phyloP scores from a whole-genome alignment of 2,113 vertebrate species.

The Litocranius walleri region DNA sequence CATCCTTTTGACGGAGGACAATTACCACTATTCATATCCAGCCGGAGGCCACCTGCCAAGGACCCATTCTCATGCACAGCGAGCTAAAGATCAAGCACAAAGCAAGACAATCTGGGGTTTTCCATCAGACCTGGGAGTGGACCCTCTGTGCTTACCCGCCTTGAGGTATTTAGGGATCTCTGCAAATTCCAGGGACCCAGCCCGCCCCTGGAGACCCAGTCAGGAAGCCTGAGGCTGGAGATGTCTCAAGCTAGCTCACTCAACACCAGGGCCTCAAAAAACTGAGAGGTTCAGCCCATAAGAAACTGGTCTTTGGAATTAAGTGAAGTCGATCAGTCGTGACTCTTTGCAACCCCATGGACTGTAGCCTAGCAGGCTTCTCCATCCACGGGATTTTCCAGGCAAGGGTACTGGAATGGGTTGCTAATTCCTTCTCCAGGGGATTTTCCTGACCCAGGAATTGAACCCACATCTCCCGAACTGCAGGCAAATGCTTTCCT shows the following conservation, averaged over 20 bases:
- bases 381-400: too few species aligned
- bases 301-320: not conserved
- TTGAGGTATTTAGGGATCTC: not conserved
- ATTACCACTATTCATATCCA: constrained; percentile 74
- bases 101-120: constrained; percentile 68
- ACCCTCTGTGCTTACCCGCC: not conserved
- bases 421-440: too few species aligned
- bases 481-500: too few species aligned
- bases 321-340: not conserved
- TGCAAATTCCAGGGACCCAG: not conserved
- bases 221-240: not conserved
- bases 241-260: not conserved
- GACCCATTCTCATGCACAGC: constrained; percentile 79
- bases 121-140: constrained; percentile 58
- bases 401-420: too few species aligned
- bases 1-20: constrained; percentile 76
- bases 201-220: not conserved
- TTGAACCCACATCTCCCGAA: fast-evolving
- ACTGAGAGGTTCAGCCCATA: not conserved
- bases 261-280: not conserved
- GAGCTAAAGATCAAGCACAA: constrained; percentile 75
- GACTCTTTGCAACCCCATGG: too few species aligned
- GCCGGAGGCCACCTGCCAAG: constrained; percentile 80
- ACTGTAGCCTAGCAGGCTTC: too few species aligned
- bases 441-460: too few species aligned